Base-by-base conservation (phyloP, 2,888 invertebrate species). In the Smittia aterrima region DNA sequence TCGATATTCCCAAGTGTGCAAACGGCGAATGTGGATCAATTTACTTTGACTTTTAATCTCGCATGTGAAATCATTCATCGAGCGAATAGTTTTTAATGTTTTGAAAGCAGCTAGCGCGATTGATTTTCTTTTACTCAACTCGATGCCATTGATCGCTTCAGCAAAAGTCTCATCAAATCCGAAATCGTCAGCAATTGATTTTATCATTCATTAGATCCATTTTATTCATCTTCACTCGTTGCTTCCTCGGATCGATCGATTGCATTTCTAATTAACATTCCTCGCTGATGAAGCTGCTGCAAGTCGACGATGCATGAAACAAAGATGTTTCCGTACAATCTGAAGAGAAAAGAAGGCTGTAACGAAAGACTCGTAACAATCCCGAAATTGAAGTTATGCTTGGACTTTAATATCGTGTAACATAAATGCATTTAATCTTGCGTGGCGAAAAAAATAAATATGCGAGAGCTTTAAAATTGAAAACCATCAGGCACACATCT, bases 21-120 rank as follows among this genome's bases (percentile, higher is more conserved):
- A n/a, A n/a, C n/a, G n/a, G 18, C 9, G 20, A 68, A 68, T 68
- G 68, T 68, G 47, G 68, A 68, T 68, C 68, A 68, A 68, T 68
- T 68, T 68, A 68, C 68, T 41, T 22, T 18, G 38, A 68, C 68
- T 47, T 68, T 68, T 68, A 41, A 41, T 68, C 68, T 41, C 38
- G 11, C 41, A 7, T 18, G 6, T 24, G 22, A 32, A 32, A 68
- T 68, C 68, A 67, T 68, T 68, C 20, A 68, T 47, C 41, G 18
- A 58, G 20, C 9, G 9, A 24, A 41, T 18, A 68, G n/a, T n/a
- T n/a, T n/a, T n/a, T n/a, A n/a, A n/a, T n/a, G n/a, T n/a, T n/a
- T n/a, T n/a, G n/a, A n/a, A n/a, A n/a, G n/a, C 9, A 41, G 24
- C 32, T 11, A 32, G 16, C 32, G 24, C 24, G 68, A 58, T 58